Evolutionary conservation across 2,797 vertebrate genomes (phyloP).

Genomic region (Mus minutoides): DNA sequence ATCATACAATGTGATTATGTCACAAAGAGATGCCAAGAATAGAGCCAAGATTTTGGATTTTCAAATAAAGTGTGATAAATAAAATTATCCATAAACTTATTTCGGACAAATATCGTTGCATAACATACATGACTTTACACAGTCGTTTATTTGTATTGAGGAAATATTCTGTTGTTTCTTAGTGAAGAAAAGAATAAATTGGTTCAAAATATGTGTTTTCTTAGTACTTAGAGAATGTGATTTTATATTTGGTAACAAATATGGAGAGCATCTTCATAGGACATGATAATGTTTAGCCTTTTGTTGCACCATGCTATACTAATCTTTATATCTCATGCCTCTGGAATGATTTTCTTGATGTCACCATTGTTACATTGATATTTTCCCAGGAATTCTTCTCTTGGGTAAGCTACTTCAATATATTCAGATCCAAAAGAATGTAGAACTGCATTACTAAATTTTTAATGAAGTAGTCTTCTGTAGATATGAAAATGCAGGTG

Average conservation of each 20-base stretch:
- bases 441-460: constrained; percentile 60
- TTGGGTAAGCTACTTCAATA: constrained; percentile 41
- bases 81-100: not conserved
- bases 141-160: not conserved
- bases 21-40: not conserved
- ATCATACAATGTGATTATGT: not conserved
- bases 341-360: not conserved
- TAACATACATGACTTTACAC: not conserved
- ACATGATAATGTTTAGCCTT: not conserved
- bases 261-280: not conserved
- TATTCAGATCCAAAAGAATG: constrained; percentile 45
- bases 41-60: not conserved
- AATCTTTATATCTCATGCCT: not conserved
- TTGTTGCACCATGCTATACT: not conserved
- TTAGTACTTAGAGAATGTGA: not conserved
- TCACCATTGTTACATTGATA: not conserved
- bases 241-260: not conserved
- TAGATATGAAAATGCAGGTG: constrained; percentile 59
- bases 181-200: not conserved
- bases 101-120: not conserved
- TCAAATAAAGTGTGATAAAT: not conserved
- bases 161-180: not conserved
- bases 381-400: constrained; percentile 3
- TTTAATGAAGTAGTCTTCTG: constrained; percentile 63
- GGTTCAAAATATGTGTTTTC: not conserved